Conservation (phyloP, 2,888 invertebrate genomes). For the Oligia strigilis region DNA sequence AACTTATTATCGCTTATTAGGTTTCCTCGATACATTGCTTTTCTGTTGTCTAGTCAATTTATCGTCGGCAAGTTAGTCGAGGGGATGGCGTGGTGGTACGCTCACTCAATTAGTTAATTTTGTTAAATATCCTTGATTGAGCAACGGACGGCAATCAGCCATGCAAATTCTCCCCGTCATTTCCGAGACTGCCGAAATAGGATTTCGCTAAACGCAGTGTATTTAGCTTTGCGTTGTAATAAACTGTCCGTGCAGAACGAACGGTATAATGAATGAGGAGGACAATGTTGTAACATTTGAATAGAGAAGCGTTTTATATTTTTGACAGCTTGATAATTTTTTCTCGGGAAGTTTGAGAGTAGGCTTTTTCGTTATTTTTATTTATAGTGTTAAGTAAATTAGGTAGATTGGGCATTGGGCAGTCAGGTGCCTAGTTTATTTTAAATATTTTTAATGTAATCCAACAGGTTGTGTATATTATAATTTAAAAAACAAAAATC, state of each 20-base stretch:
- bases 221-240: conserved; percentile 72
- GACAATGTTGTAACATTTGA: conserved; percentile 65
- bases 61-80: conserved; percentile 71
- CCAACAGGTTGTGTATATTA: not conserved
- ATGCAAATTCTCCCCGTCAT: conserved; percentile 87
- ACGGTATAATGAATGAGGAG: conserved; percentile 65
- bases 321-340: conserved; percentile 47
- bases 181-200: conserved; percentile 79
- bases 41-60: conserved; percentile 83
- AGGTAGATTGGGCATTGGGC: not conserved
- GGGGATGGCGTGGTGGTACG: conserved; percentile 76
- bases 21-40: conserved; percentile 82
- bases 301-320: conserved; percentile 55
- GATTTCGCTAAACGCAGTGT: conserved; percentile 77
- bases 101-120: conserved; percentile 90
- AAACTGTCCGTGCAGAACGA: conserved; percentile 70
- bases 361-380: conserved; percentile 11
- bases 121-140: conserved; percentile 91
- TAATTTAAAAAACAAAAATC: too few species aligned
- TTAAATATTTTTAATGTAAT: not conserved
- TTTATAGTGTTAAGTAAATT: conserved; percentile 8
- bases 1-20: conserved; percentile 83
- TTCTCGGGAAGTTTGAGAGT: conserved; percentile 5
- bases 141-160: conserved; percentile 90
- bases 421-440: not conserved